Conservation (phyloP, 2,113 vertebrate species). For the Gasterosteus nipponicus region DNA sequence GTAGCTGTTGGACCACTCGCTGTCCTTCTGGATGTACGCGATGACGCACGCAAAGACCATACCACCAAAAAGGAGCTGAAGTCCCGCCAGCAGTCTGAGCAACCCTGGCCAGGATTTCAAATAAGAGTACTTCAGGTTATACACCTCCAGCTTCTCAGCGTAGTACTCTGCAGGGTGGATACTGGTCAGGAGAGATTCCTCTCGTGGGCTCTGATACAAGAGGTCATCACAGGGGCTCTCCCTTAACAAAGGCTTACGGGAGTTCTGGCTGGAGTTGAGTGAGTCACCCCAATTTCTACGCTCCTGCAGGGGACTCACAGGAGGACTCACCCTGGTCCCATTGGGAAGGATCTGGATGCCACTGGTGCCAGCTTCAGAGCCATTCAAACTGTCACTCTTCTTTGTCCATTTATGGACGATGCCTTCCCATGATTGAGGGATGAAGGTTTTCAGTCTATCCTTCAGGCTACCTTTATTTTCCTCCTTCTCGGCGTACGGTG, state of each 20-base stretch:
- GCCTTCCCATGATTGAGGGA: conserved; percentile 71
- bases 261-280: conserved; percentile 41
- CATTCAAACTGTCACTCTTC: conserved; percentile 10
- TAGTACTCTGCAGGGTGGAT: conserved; percentile 79
- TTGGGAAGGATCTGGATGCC: conserved; percentile 65
- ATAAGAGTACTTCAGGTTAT: conserved; percentile 76
- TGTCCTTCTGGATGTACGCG: conserved; percentile 83
- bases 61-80: conserved; percentile 83
- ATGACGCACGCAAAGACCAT: conserved; percentile 82
- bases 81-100: conserved; percentile 75
- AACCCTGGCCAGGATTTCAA: conserved; percentile 81
- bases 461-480: conserved; percentile 43
- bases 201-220: conserved; percentile 23
- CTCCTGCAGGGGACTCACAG: conserved; percentile 70
- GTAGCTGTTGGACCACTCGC: conserved; percentile 80
- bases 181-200: conserved; percentile 71
- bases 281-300: conserved; percentile 45
- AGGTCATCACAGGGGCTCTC: conserved; percentile 34
- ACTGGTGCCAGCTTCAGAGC: conserved; percentile 38
- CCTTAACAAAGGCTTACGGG: conserved; percentile 54
- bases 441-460: conserved; percentile 53
- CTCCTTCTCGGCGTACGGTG: conserved; percentile 27
- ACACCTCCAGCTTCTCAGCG: conserved; percentile 76
- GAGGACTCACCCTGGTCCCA: conserved; percentile 72
- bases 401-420: conserved; percentile 51